A percentile compares a stretch with the other conserved stretches of the same genome.
Conservation (phyloP, 2,888 invertebrate genomes). For the Drosophila austrosaltans region DNA sequence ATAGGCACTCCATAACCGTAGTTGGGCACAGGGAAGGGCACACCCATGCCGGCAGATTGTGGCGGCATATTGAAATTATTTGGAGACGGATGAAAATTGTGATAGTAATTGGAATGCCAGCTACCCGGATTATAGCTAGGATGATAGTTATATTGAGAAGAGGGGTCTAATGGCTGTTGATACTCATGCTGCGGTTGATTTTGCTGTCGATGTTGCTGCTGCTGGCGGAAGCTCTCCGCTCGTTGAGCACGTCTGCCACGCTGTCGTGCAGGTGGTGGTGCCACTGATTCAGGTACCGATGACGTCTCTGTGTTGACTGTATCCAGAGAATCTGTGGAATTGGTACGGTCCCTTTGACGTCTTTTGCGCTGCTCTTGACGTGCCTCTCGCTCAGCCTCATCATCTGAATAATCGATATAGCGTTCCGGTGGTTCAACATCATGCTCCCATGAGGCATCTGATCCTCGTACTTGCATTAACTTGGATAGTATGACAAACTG, state of each 20-base stretch:
- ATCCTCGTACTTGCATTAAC: conserved; percentile 90
- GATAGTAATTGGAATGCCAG: conserved; percentile 82
- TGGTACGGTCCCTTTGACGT: conserved; percentile 63
- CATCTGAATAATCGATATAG: conserved; percentile 93
- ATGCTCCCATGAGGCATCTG: conserved; percentile 94
- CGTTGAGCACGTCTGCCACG: conserved; percentile 56
- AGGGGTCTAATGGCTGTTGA: conserved; percentile 34
- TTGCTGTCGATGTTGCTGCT: conserved; percentile 22
- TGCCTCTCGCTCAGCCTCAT: conserved; percentile 90
- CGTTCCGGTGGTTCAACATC: conserved; percentile 91
- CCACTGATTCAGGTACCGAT: conserved; percentile 28
- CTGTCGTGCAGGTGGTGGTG: conserved; percentile 40
- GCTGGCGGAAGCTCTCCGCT: conserved; percentile 38
- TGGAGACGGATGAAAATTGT: conserved; percentile 61
- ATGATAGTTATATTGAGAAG: conserved; percentile 59
- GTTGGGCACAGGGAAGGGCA: conserved; percentile 55
- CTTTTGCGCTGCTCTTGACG: conserved; percentile 82
- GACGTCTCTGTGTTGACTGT: conserved; percentile 41
- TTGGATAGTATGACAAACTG: conserved; percentile 90
- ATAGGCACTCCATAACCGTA: conserved; percentile 62
- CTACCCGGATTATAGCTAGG: conserved; percentile 76
- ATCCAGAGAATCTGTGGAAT: conserved; percentile 60
- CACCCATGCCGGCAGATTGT: conserved; percentile 40
- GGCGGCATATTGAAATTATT: conserved; percentile 60
- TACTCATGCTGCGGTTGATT: conserved; percentile 21